These are phyloP conservation scores for Pangasius mekongensis DNA, from an alignment of 2,797 vertebrate species.

Conservation along the genomic window DNA sequence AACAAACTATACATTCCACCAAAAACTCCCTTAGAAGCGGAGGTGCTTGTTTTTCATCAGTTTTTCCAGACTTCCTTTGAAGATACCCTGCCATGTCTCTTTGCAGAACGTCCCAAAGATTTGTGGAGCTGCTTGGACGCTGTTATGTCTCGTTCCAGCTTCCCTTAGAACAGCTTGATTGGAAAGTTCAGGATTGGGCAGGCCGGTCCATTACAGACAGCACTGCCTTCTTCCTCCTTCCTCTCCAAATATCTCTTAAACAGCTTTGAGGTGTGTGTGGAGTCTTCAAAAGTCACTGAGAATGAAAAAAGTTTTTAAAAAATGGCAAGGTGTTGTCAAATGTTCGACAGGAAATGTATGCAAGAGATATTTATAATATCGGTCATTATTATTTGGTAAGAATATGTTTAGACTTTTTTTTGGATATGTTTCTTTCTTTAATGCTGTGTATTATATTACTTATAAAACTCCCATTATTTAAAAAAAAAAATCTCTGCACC, in stretches of 20 bases:
- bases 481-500: constrained; percentile 1
- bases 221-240: not conserved
- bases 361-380: constrained; percentile 53
- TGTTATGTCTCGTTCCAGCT: not conserved
- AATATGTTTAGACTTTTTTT: constrained; percentile 27
- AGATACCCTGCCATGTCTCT: not conserved
- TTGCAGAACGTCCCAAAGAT: not conserved
- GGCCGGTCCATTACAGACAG: not conserved
- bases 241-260: constrained; percentile 18
- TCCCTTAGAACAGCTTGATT: not conserved
- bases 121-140: not conserved
- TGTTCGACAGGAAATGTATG: constrained; percentile 10
- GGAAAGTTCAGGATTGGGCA: constrained; percentile 13
- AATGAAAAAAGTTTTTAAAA: not conserved
- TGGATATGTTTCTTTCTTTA: constrained; percentile 18
- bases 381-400: constrained; percentile 17
- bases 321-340: not conserved
- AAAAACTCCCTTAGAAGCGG: not conserved
- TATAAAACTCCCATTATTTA: constrained; percentile 31
- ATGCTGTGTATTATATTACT: constrained; percentile 33
- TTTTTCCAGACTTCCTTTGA: not conserved
- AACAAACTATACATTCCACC: not conserved
- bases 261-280: not conserved
- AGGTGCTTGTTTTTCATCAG: not conserved
- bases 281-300: not conserved